A percentile compares a stretch with the other conserved stretches of the same genome.
Conservation (phyloP, 2,113 vertebrate species). For the Mirounga angustirostris region DNA sequence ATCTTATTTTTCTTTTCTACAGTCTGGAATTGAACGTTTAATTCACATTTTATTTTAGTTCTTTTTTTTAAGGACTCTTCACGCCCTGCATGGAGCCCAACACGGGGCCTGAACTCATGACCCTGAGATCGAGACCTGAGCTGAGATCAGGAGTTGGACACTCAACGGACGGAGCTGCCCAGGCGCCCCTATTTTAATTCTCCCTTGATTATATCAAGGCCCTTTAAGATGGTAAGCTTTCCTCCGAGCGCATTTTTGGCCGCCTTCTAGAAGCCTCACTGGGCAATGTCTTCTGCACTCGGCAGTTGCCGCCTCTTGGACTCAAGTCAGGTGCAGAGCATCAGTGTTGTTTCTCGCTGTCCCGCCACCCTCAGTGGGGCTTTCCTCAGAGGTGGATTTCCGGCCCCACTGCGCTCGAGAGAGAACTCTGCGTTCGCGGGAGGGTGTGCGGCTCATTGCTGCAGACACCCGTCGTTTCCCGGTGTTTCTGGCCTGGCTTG, state of each 20-base stretch:
- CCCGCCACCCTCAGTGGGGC: not conserved
- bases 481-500: not conserved
- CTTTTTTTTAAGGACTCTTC: not conserved
- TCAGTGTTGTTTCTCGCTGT: too few relatives aligned
- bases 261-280: not conserved
- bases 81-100: too few relatives aligned
- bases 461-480: not conserved
- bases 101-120: too few relatives aligned
- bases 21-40: not conserved
- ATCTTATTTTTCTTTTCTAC: not conserved
- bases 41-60: not conserved
- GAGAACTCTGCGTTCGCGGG: rapidly evolving
- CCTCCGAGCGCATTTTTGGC: not conserved
- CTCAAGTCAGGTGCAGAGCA: not conserved
- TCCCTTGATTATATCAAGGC: not conserved
- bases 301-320: not conserved
- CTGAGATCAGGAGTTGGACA: not conserved
- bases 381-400: not conserved
- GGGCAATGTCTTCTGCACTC: rapidly evolving
- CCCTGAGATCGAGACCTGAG: not conserved
- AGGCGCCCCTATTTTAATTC: not conserved
- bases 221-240: not conserved
- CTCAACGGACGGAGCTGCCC: not conserved
- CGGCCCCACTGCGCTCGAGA: rapidly evolving
- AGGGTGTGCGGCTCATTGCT: rapidly evolving